Evolutionary conservation across 2,888 invertebrate species (phyloP).

Genomic region (Eupithecia pulchellata): DNA sequence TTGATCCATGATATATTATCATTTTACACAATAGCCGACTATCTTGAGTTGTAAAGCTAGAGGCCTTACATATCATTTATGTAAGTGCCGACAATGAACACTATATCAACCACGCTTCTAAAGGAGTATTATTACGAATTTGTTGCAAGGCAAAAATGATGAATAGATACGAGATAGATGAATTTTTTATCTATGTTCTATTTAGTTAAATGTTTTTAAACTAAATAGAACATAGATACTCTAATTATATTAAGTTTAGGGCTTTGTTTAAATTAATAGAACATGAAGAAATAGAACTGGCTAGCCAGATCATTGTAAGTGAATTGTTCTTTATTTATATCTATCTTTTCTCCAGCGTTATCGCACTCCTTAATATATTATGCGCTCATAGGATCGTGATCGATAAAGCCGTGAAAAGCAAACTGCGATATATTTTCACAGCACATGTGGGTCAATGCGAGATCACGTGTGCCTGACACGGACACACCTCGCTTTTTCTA

Average conservation of each 20-base stretch:
- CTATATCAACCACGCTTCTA: neutral
- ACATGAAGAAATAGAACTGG: no score
- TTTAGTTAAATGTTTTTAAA: neutral
- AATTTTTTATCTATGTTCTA: neutral
- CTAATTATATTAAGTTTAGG: no score
- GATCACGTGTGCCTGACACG: constrained; percentile 58
- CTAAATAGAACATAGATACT: no score
- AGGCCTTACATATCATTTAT: neutral
- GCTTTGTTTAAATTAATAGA: no score
- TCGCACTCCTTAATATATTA: neutral
- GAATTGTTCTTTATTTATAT: neutral
- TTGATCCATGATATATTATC: neutral
- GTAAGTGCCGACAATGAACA: neutral
- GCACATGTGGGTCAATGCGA: constrained; percentile 81
- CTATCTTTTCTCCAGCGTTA: neutral
- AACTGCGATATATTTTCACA: constrained; percentile 71
- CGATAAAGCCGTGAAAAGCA: constrained; percentile 55
- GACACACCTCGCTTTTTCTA: constrained; percentile 67
- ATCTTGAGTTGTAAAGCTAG: neutral
- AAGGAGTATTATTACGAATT: neutral
- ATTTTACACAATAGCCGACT: neutral
- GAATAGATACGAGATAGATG: no score
- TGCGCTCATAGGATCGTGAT: constrained; percentile 52
- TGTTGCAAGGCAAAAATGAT: neutral
- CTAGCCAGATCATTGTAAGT: neutral